phyloP scores from a whole-genome alignment of 2,888 invertebrate species.

The Rotaria socialis region DNA sequence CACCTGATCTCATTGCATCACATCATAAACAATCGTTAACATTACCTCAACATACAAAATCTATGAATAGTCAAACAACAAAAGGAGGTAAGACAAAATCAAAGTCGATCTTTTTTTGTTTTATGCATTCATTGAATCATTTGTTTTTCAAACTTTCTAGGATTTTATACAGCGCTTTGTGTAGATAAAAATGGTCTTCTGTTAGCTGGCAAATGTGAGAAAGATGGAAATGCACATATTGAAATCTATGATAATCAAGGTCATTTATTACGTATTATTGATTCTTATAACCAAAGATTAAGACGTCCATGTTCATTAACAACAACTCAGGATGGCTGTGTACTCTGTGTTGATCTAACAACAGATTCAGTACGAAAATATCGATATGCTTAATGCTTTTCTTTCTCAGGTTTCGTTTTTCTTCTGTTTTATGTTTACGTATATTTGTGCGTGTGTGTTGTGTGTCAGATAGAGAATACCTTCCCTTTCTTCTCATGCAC shows the following conservation, averaged over 20 bases:
- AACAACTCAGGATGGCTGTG: slow-evolving; percentile 37
- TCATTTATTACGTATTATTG: slow-evolving; percentile 38
- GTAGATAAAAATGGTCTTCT: slow-evolving; percentile 40
- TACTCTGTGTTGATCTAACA: slow-evolving; percentile 45
- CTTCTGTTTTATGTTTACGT: background rate
- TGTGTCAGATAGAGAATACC: slow-evolving; percentile 9
- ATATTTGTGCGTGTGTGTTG: background rate
- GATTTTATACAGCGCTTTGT: slow-evolving; percentile 45
- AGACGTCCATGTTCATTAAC: slow-evolving; percentile 41
- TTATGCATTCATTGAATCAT: background rate
- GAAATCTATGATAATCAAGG: slow-evolving; percentile 42
- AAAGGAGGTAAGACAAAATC: background rate
- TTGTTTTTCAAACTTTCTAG: background rate
- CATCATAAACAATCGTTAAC: background rate
- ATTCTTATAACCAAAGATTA: slow-evolving; percentile 36
- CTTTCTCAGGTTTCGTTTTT: background rate
- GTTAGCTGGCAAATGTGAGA: slow-evolving; percentile 44
- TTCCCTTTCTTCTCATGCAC: background rate
- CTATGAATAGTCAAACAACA: background rate
- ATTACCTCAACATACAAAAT: background rate
- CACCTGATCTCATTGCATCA: slow-evolving; percentile 31
- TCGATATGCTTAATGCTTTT: background rate
- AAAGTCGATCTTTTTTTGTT: background rate
- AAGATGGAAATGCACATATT: slow-evolving; percentile 33
- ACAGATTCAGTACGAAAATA: slow-evolving; percentile 31